These are phyloP conservation scores for Electrona antarctica DNA, from an alignment of 2,113 vertebrate genomes.

Conservation along the genomic window DNA sequence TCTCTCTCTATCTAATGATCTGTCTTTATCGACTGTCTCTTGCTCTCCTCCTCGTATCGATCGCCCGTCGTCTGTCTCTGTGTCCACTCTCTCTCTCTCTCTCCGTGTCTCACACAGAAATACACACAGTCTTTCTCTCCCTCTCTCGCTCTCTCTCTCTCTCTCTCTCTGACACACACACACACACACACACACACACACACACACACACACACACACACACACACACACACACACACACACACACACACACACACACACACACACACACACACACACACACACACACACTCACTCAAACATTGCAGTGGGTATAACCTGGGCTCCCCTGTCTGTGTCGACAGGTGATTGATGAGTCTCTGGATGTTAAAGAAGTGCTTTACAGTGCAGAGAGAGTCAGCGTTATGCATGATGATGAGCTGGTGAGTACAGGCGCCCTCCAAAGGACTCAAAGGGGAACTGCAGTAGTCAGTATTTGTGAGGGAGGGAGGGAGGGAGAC, in stretches of 20 bases:
- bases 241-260: conserved; percentile 23
- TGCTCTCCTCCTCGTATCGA: no score
- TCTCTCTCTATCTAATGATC: conserved; percentile 17
- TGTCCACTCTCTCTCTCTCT: conserved; percentile 49
- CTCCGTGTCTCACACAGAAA: neutral
- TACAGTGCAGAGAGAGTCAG: conserved; percentile 94
- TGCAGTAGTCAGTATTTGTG: conserved; percentile 47
- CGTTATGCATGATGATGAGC: conserved; percentile 88
- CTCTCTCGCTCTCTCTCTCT: conserved; percentile 1
- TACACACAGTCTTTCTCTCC: neutral
- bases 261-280: conserved; percentile 31
- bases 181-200: neutral
- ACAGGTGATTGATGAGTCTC: conserved; percentile 96
- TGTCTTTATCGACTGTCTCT: no score
- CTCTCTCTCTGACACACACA: conserved; percentile 23
- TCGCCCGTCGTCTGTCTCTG: no score
- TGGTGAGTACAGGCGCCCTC: conserved; percentile 85
- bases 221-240: conserved; percentile 4
- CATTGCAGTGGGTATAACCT: conserved; percentile 71
- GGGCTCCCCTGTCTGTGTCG: conserved; percentile 78
- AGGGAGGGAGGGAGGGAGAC: neutral
- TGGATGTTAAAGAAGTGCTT: conserved; percentile 95
- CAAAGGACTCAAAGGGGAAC: conserved; percentile 64
- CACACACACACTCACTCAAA: conserved; percentile 30
- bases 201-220: neutral